These are phyloP conservation scores for Heliocidaris tuberculata DNA, from an alignment of 35 echinoderm and acorn worm genomes.

Conservation along the genomic window DNA sequence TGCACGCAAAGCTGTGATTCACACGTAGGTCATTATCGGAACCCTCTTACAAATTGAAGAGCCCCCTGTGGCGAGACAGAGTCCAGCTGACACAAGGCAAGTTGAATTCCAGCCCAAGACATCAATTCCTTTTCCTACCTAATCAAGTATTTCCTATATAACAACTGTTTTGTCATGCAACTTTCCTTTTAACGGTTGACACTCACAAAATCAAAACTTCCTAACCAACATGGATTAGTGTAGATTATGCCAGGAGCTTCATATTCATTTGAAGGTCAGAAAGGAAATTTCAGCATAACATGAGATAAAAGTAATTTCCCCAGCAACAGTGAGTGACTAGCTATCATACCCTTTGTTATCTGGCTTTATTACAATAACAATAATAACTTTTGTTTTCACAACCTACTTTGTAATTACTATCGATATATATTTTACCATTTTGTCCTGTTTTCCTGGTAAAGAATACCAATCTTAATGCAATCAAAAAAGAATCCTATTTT, in stretches of 20 bases:
- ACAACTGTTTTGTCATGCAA: background rate
- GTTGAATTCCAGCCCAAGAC: background rate
- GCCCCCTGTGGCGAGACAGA: background rate
- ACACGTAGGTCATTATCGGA: background rate
- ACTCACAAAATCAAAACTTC: background rate
- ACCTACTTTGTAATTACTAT: too few species aligned
- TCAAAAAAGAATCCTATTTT: too few species aligned
- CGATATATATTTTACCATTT: too few species aligned
- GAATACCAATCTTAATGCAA: too few species aligned
- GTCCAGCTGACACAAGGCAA: background rate
- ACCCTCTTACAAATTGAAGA: background rate
- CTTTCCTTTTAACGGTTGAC: background rate
- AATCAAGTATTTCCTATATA: background rate
- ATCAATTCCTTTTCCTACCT: background rate
- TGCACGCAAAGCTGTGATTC: too few species aligned
- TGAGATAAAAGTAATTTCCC: too few species aligned
- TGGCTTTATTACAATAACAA: too few species aligned
- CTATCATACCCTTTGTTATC: too few species aligned
- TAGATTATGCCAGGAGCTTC: background rate
- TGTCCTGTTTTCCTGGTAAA: too few species aligned
- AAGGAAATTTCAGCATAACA: too few species aligned
- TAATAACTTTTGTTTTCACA: too few species aligned
- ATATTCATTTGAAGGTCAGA: background rate
- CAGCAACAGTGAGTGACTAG: too few species aligned
- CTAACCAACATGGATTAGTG: background rate